These are phyloP conservation scores for Balaeniceps rex DNA, from an alignment of 2,113 vertebrate species.

Conservation along the genomic window DNA sequence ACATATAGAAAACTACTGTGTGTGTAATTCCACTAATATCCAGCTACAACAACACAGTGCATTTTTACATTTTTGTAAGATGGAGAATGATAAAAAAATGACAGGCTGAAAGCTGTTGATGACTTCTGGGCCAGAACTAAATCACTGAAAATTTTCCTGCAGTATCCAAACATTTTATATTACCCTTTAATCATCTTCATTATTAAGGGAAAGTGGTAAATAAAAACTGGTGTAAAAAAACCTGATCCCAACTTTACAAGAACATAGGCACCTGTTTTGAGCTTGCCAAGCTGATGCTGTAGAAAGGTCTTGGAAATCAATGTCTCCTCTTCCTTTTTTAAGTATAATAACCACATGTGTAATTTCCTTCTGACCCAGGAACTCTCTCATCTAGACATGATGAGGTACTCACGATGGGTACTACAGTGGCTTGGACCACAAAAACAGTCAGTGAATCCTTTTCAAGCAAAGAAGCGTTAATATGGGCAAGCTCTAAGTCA, in stretches of 20 bases:
- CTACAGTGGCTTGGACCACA: background rate
- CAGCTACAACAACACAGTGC: background rate
- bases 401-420: background rate
- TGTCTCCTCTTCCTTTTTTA: background rate
- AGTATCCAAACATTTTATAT: background rate
- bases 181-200: background rate
- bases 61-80: background rate
- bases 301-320: background rate
- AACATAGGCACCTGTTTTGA: background rate
- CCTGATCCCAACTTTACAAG: background rate
- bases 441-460: background rate
- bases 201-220: background rate
- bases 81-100: background rate
- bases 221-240: background rate
- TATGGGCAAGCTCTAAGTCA: background rate
- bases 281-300: background rate
- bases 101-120: background rate
- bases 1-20: background rate
- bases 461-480: background rate
- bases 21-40: background rate
- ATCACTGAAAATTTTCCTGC: background rate
- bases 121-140: background rate
- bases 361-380: background rate
- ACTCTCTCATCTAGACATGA: accelerated
- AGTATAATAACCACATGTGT: background rate